Conservation (phyloP, 2,888 invertebrate species). For the Heliconius cydno region DNA sequence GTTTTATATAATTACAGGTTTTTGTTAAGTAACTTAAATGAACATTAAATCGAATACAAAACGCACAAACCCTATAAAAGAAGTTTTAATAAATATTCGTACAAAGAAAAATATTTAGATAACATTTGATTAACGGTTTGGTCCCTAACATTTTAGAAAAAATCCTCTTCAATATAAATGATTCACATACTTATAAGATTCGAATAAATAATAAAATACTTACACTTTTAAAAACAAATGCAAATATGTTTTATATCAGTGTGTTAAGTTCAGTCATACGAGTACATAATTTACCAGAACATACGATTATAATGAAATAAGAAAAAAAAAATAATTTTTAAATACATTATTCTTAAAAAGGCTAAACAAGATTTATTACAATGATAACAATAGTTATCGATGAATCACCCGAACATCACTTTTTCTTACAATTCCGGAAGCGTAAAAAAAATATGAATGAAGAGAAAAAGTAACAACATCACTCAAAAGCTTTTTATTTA, state of each 20-base stretch:
- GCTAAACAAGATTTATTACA: not conserved
- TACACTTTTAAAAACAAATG: not conserved
- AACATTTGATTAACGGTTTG: too few relatives aligned
- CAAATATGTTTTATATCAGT: not conserved
- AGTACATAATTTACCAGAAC: not conserved
- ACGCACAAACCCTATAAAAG: not conserved
- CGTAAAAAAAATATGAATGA: not conserved
- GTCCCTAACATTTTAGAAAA: too few relatives aligned
- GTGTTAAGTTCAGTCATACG: not conserved
- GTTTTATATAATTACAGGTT: not conserved
- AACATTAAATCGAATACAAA: not conserved
- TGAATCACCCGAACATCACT: constrained; percentile 8
- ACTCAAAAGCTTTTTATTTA: not conserved
- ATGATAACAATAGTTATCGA: constrained; percentile 11
- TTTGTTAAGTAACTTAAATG: not conserved
- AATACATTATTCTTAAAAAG: not conserved
- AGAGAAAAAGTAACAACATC: not conserved
- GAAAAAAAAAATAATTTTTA: not conserved
- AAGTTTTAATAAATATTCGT: too few relatives aligned
- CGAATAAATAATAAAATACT: not conserved
- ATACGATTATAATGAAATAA: not conserved
- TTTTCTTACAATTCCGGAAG: not conserved
- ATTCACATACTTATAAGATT: not conserved
- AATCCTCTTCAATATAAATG: too few relatives aligned
- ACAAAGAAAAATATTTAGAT: too few relatives aligned